phyloP scores from a whole-genome alignment of 1,140 invertebrate species.

The Plutomurus gul region DNA sequence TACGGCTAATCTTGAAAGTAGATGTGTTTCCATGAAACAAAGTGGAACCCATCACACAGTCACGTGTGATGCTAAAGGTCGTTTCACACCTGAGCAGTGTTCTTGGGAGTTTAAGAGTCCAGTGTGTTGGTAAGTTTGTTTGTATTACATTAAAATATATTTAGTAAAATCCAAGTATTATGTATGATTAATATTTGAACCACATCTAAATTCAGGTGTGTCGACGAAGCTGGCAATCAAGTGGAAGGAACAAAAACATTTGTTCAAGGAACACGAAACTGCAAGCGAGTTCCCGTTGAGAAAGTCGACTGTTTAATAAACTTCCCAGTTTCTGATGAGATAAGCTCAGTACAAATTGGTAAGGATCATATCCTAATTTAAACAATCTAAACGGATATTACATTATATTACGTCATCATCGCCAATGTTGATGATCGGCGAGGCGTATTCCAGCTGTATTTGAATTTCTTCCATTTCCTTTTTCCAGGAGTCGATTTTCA shows the following conservation, averaged over 20 bases:
- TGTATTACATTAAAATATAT: not conserved
- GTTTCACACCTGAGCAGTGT: conserved; percentile 75
- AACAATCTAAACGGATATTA: too few relatives aligned
- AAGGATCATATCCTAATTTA: too few relatives aligned
- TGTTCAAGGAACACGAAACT: conserved; percentile 65
- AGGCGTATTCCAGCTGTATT: too few relatives aligned
- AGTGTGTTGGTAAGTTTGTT: conserved; percentile 66
- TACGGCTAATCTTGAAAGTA: conserved; percentile 58
- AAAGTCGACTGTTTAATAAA: conserved; percentile 67
- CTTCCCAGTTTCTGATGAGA: conserved; percentile 61
- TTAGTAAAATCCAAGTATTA: too few relatives aligned
- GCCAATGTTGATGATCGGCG: too few relatives aligned
- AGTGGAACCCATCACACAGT: conserved; percentile 61
- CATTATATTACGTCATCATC: too few relatives aligned
- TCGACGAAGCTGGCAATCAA: conserved; percentile 81
- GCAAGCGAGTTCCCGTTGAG: conserved; percentile 65
- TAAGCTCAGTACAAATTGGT: conserved; percentile 59
- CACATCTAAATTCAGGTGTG: conserved; percentile 68
- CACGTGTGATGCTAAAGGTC: conserved; percentile 68
- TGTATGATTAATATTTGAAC: too few relatives aligned
- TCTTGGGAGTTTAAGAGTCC: conserved; percentile 60
- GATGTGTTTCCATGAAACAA: conserved; percentile 63
- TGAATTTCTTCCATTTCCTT: too few relatives aligned
- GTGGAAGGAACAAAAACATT: conserved; percentile 68
- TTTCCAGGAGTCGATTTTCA: conserved; percentile 62